These are phyloP conservation scores for Coranthus polyacanthus DNA, from an alignment of 2,797 vertebrate genomes.

Conservation along the genomic window DNA sequence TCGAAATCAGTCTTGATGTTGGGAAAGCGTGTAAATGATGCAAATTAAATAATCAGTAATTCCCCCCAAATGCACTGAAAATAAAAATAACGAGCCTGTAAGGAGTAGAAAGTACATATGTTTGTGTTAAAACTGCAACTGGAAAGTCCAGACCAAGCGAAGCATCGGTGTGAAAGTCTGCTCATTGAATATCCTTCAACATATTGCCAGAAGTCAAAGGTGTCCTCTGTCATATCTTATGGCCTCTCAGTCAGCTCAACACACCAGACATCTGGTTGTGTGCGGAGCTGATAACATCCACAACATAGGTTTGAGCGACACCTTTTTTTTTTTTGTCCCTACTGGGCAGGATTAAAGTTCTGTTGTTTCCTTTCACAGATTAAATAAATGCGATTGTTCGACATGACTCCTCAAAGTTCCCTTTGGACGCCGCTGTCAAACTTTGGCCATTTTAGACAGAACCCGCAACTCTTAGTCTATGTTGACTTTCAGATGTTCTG, in stretches of 20 bases:
- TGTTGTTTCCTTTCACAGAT: conserved; percentile 23
- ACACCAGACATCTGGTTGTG: conserved; percentile 15
- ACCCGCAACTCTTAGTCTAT: not conserved
- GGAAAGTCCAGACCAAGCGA: too few relatives aligned
- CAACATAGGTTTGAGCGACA: conserved; percentile 43
- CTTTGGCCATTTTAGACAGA: conserved; percentile 4
- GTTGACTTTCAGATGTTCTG: conserved; percentile 8
- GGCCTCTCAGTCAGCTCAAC: not conserved
- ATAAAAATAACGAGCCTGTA: too few relatives aligned
- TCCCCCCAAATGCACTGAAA: too few relatives aligned
- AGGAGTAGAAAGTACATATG: too few relatives aligned
- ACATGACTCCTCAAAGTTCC: conserved; percentile 19
- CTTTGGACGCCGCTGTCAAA: conserved; percentile 17
- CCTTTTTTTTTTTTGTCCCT: conserved; percentile 40
- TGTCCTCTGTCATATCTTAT: too few relatives aligned
- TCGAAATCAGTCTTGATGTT: too few relatives aligned
- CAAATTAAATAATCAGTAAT: too few relatives aligned
- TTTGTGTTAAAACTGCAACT: too few relatives aligned
- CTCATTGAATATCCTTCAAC: too few relatives aligned
- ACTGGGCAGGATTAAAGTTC: conserved; percentile 46
- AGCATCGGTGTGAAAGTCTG: too few relatives aligned
- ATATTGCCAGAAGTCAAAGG: too few relatives aligned
- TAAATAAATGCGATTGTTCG: not conserved
- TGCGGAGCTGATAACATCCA: conserved; percentile 56
- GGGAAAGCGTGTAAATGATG: too few relatives aligned